Conservation (phyloP, 2,113 vertebrate genomes). For the Zapus hudsonius region DNA sequence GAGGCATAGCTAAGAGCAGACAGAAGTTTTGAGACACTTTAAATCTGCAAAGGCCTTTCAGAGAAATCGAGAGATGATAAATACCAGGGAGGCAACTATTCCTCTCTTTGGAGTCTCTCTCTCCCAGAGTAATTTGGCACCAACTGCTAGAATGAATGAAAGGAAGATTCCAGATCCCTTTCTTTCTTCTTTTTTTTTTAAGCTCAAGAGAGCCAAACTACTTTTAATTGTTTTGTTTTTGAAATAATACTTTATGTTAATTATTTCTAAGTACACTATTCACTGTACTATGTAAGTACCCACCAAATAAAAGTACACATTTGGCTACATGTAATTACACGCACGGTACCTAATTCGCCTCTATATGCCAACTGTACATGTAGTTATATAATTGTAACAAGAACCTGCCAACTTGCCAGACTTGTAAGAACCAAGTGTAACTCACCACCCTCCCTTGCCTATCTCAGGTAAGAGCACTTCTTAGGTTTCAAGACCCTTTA, state of each 20-base stretch:
- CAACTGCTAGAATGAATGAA: slow-evolving; percentile 54
- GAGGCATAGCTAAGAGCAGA: not conserved
- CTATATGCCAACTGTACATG: slow-evolving; percentile 71
- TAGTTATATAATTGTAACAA: slow-evolving; percentile 80
- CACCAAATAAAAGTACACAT: slow-evolving; percentile 76
- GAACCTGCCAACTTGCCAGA: slow-evolving; percentile 80
- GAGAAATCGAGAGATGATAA: slow-evolving; percentile 60
- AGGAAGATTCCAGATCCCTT: slow-evolving; percentile 59
- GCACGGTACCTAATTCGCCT: slow-evolving; percentile 73
- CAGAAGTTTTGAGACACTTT: slow-evolving; percentile 60
- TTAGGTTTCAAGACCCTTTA: slow-evolving; percentile 57
- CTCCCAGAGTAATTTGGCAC: slow-evolving; percentile 68
- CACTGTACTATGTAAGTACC: slow-evolving; percentile 75
- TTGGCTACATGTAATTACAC: slow-evolving; percentile 80
- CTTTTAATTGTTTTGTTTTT: slow-evolving; percentile 80
- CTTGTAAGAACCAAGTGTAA: slow-evolving; percentile 80
- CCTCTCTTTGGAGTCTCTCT: not conserved
- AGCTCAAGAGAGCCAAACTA: slow-evolving; percentile 64
- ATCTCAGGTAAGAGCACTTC: slow-evolving; percentile 51
- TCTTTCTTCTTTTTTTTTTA: not conserved
- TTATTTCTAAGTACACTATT: slow-evolving; percentile 80
- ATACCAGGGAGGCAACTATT: slow-evolving; percentile 37
- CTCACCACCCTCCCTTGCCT: slow-evolving; percentile 46
- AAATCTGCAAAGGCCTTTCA: slow-evolving; percentile 62
- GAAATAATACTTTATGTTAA: slow-evolving; percentile 77